Evolutionary conservation across 2,113 vertebrate species (phyloP), one percentile per base, ranked within the genome.

Genomic region (Actenoides lindsayi): DNA sequence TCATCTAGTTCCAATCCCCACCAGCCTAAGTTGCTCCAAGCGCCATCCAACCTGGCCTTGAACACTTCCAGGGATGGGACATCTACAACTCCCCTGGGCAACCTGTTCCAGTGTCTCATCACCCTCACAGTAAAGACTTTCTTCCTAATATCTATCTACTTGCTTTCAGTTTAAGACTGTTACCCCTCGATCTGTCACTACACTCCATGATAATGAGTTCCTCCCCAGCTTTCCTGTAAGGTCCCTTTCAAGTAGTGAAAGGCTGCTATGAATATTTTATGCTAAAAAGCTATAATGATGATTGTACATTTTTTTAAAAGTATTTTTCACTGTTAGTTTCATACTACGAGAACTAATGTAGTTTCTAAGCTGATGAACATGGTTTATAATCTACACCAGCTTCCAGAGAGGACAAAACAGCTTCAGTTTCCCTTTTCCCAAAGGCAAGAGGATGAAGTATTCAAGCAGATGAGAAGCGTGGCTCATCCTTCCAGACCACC

Each of bases 381-480:
- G 23, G 11, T 42, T 56, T 39, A 42, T 42, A 37, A 44, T 14
- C 48, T 44, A 33, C 15, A 60, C 24, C 30, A 59, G 39, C 65
- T 74, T 63, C 27, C 23, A 67, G 46, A 56, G 27, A 42, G 28
- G 19, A 56, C 46, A 56, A 78, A 78, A 31, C 24, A 64, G 30
- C 15, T 70, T 64, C 39, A 14, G 6, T 23, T 63, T 27, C 44
- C 39, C 31, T 70, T 35, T 77, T 37, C 54, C 71, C 23, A 30
- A 82, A 89, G n/a, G 37, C 16, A 39, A 78, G 84, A 33, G 0
- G 2, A 33, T 1, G 0, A 33, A 54, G 24, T 3, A 25, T 20
- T 31, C 6, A 9, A 57, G 35, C 25, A 39, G n/a, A 21, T 10
- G 48, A 77, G 57, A 50, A 44, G 2, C 0, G 0, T 11, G 30